Percentiles rank a stretch among this genome's conserved stretches.
Conservation (phyloP, 2,797 vertebrate genomes). For the Melanotaenia nigrans region DNA sequence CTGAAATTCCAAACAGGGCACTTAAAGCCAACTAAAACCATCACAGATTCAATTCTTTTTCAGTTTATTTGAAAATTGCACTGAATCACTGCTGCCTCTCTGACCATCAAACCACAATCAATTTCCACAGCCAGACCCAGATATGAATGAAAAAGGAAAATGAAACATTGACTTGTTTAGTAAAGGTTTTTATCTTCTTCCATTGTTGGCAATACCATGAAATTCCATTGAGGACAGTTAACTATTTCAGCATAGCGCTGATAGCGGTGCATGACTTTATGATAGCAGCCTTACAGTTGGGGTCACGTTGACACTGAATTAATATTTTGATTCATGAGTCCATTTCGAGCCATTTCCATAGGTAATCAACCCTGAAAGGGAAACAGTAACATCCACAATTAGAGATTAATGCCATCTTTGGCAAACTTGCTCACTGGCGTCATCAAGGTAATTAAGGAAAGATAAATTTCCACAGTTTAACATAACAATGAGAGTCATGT, state of each 20-base stretch:
- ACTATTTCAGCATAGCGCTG: conserved; percentile 52
- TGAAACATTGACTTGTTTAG: conserved; percentile 73
- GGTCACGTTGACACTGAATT: conserved; percentile 75
- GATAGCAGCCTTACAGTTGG: conserved; percentile 60
- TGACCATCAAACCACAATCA: conserved; percentile 73
- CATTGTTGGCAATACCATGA: conserved; percentile 58
- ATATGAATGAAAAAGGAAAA: conserved; percentile 62
- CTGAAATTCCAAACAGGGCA: conserved; percentile 73
- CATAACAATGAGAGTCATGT: conserved; percentile 75
- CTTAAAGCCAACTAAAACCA: conserved; percentile 80
- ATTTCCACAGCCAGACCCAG: conserved; percentile 65
- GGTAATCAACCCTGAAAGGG: conserved; percentile 81
- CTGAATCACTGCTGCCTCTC: conserved; percentile 66
- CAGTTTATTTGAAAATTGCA: conserved; percentile 79
- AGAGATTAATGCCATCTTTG: conserved; percentile 77
- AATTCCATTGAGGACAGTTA: conserved; percentile 52
- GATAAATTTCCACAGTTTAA: conserved; percentile 71
- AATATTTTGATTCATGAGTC: conserved; percentile 80
- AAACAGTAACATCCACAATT: conserved; percentile 72
- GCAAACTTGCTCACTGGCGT: conserved; percentile 64
- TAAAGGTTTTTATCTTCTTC: conserved; percentile 56
- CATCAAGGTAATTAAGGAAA: conserved; percentile 76
- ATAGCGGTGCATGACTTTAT: conserved; percentile 18
- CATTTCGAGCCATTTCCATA: conserved; percentile 77
- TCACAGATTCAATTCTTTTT: conserved; percentile 76